phyloP scores from a whole-genome alignment of 2,113 vertebrate genomes.

The Atherinomorus stipes region DNA sequence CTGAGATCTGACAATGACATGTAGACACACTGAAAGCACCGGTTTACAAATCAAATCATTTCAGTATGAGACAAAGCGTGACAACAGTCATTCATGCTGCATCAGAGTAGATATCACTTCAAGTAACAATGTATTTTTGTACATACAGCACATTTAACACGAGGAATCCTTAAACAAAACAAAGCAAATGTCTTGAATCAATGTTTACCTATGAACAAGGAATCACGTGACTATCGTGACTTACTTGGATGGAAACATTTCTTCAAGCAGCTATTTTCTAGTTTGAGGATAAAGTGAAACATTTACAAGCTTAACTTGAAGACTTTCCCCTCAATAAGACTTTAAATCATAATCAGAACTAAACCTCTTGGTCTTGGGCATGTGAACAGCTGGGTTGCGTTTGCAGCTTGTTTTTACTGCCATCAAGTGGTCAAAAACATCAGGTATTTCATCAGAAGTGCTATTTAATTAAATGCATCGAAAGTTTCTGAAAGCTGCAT shows the following conservation, averaged over 20 bases:
- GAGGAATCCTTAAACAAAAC: background rate
- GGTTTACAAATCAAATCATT: no score
- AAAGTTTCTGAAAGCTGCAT: background rate
- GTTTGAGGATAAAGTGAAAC: no score
- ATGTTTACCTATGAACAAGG: background rate
- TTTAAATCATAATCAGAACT: no score
- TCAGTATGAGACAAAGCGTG: background rate
- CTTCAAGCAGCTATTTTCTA: no score
- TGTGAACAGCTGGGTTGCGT: background rate
- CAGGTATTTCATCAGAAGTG: background rate
- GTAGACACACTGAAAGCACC: slow-evolving; percentile 1
- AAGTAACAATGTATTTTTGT: background rate
- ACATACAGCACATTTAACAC: background rate
- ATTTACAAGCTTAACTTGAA: no score
- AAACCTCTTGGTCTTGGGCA: no score
- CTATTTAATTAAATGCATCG: background rate
- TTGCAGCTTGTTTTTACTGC: slow-evolving; percentile 20
- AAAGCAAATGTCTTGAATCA: background rate
- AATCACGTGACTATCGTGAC: background rate
- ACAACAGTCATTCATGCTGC: slow-evolving; percentile 1
- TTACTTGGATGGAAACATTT: no score
- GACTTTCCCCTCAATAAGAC: no score
- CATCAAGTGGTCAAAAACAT: slow-evolving; percentile 25
- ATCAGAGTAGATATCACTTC: background rate
- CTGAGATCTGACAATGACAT: slow-evolving; percentile 84